Evolutionary conservation across 2,113 vertebrate genomes (phyloP).

Genomic region (Bagarius yarrelli): DNA sequence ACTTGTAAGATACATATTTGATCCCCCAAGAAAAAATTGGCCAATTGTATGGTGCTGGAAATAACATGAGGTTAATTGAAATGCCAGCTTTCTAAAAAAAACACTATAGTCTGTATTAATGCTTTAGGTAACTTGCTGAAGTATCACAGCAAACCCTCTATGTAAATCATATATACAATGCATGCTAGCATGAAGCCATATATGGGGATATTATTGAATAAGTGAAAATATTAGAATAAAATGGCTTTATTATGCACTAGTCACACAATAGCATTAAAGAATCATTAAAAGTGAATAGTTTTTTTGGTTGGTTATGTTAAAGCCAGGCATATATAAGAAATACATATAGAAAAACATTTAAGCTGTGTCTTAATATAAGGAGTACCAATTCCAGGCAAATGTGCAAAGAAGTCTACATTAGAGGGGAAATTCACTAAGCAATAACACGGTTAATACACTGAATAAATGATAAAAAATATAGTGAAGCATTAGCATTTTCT

Average conservation of each 20-base stretch:
- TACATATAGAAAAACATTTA: not conserved
- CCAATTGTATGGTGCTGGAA: slow-evolving; percentile 8
- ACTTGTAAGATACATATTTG: slow-evolving; percentile 12
- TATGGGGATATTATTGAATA: too few species aligned
- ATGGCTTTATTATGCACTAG: not conserved
- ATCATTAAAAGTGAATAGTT: not conserved
- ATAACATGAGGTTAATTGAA: slow-evolving; percentile 24
- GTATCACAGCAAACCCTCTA: not conserved
- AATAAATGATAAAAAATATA: not conserved
- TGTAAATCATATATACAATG: not conserved
- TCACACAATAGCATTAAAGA: not conserved
- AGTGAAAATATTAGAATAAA: not conserved
- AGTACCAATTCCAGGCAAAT: not conserved
- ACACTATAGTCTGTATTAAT: not conserved
- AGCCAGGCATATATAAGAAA: too few species aligned
- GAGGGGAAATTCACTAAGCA: not conserved
- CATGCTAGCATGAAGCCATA: not conserved
- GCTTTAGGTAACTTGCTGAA: not conserved
- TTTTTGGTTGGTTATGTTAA: not conserved
- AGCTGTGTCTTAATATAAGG: not conserved
- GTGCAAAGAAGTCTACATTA: not conserved
- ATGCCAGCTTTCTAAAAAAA: not conserved
- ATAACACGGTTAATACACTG: not conserved
- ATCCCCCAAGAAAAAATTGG: slow-evolving; percentile 8
- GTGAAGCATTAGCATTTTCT: not conserved